Base-by-base conservation (phyloP, 2,113 vertebrate genomes). In the Nymphicus hollandicus region DNA sequence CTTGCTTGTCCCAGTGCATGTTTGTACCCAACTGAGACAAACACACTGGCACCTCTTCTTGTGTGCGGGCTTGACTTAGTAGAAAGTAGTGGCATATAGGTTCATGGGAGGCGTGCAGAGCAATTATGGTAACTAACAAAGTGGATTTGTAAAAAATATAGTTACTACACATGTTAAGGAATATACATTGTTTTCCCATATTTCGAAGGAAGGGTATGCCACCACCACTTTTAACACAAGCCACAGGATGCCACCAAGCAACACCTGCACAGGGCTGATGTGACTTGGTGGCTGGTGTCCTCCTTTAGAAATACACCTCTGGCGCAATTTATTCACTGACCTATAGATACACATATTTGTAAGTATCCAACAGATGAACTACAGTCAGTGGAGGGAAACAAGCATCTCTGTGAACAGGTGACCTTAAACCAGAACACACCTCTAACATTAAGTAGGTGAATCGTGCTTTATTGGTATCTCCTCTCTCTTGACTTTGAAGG, bases 251-350 rank as follows among this genome's bases (percentile, higher is more conserved):
- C 16, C 23, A 63, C 33, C 20, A 47, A 90, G 41, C 53, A 77
- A 55, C 9, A 28, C 25, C 23, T 63, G 28, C 50, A 74, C 46
- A 55, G 29, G 66, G 9, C 24, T 61, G 49, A 27, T 0, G 0
- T 47, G 61, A 39, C 33, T 47, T 37, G 4, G 11, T 70, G 55
- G 17, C 28, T 80, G 53, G 3, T 0, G 1, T 16, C 49, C 20
- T 91, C 58, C n/a, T 73, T 86, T 28, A 68, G 64, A 74, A 91
- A 46, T 9, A 80, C 10, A 49, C 18, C 53, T 7, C 25, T 73
- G 49, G 2, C 70, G 66, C 1, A 3, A 33, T 85, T 72, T 72
- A 56, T 28, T 82, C 17, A 39, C 7, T 72, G 52, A 43, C 14
- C 33, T 79, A 71, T 44, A 89, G 47, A 58, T 31, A 27, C 6